phyloP scores from a whole-genome alignment of 1,140 invertebrate genomes.

The Drosophila baimaii region DNA sequence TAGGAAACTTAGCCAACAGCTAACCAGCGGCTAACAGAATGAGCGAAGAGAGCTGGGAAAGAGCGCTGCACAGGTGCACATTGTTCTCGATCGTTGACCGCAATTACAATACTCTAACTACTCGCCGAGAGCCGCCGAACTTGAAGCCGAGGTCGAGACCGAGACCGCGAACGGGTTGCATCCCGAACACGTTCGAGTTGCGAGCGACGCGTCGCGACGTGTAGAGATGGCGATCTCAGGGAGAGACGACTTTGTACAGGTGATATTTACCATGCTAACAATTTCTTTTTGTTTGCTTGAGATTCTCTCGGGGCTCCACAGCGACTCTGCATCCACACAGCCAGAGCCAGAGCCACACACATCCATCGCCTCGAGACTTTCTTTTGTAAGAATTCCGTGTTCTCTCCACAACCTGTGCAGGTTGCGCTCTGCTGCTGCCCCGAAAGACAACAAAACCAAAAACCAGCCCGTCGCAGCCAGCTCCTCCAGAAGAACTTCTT shows the following conservation, averaged over 20 bases:
- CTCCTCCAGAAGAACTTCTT: slow-evolving; percentile 74
- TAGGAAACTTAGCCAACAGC: slow-evolving; percentile 20
- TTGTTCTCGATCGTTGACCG: slow-evolving; percentile 71
- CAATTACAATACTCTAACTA: slow-evolving; percentile 31
- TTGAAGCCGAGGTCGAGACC: not conserved
- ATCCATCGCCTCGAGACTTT: slow-evolving; percentile 42
- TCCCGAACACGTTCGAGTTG: slow-evolving; percentile 65
- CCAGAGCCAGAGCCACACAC: slow-evolving; percentile 8
- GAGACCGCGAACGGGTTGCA: too few relatives aligned
- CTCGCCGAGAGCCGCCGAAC: slow-evolving; percentile 10
- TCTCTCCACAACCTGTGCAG: slow-evolving; percentile 33
- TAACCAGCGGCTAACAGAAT: slow-evolving; percentile 15
- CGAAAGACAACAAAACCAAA: slow-evolving; percentile 29
- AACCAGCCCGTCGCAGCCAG: slow-evolving; percentile 15
- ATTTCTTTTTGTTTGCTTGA: slow-evolving; percentile 62
- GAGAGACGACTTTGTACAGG: slow-evolving; percentile 45
- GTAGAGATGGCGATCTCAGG: slow-evolving; percentile 39
- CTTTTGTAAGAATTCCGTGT: slow-evolving; percentile 44
- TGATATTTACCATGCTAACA: slow-evolving; percentile 60
- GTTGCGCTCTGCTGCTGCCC: slow-evolving; percentile 21
- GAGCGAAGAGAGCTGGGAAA: slow-evolving; percentile 31
- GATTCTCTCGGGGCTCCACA: slow-evolving; percentile 27
- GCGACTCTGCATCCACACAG: slow-evolving; percentile 21
- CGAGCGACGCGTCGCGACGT: not conserved
- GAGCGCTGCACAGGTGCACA: slow-evolving; percentile 64